Base-by-base conservation (phyloP, 2,797 vertebrate genomes). In the Micrastur ruficollis region DNA sequence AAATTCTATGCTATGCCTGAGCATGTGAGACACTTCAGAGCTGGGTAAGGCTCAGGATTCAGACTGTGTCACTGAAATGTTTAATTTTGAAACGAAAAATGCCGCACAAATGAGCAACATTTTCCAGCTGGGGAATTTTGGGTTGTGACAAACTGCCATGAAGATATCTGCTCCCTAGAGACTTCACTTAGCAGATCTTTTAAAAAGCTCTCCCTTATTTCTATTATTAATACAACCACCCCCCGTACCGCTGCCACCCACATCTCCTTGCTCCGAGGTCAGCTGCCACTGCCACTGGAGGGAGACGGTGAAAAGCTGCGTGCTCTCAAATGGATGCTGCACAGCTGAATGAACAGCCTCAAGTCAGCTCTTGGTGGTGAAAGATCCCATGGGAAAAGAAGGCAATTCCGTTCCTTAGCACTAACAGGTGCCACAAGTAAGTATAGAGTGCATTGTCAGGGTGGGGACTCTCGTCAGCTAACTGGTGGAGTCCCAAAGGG, bases 301-400 rank as follows among this genome's bases (percentile, higher is more conserved):
- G 20, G n/a, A 15, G 14, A 38, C 0, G 1, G 14, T 25, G 31
- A 52, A 44, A 59, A 66, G 34, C 52, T 70, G 22, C 6, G 0
- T 47, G 22, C 38, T 74, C 20, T 84, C 47, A 42, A 20, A 1
- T 25, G 29, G 29, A 5, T 49, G 34, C 25, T 65, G 62, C 18
- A 26, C 31, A 59, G 58, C 31, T 55, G 50, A 89, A 61, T 2
- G 14, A 84, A 13, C 42, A 81, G 38, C 47, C 34, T 34, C 53
- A 40, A 76, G 36, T 10, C 56, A 81, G 13, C 26, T 75, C 47
- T 59, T 49, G 5, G 12, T 50, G 44, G 11, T 8, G 16, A 50
- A 72, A 71, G 20, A n/a, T 65, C 22, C 17, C 12, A 7, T 0
- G 1, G 58, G 40, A 42, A 66, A 71, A 65, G 20, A 46, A 46